These are phyloP conservation scores for Montifringilla adamsi DNA, from an alignment of 2,113 vertebrate genomes.

Conservation along the genomic window DNA sequence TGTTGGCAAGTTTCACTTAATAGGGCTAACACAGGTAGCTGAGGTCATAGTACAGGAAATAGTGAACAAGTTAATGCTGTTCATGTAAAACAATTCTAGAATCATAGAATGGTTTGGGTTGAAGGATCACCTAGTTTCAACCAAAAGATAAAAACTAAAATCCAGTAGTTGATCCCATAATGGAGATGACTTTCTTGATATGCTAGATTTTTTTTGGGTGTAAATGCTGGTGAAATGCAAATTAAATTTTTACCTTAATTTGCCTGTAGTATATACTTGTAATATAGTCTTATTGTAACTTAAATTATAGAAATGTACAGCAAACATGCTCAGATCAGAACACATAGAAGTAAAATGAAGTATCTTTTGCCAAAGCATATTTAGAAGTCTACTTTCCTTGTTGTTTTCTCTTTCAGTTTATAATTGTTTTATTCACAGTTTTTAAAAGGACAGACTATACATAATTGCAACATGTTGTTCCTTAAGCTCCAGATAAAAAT, in stretches of 20 bases:
- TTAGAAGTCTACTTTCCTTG: neutral
- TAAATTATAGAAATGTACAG: neutral
- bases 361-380: neutral
- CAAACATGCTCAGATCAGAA: neutral
- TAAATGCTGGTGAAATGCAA: neutral
- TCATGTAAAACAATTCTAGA: neutral
- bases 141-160: neutral
- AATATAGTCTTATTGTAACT: neutral
- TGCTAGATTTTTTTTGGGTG: neutral
- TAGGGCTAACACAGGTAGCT: neutral
- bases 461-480: neutral
- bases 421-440: neutral
- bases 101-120: neutral
- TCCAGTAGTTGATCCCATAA: neutral
- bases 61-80: neutral
- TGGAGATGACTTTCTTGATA: neutral
- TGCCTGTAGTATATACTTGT: neutral
- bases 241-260: neutral
- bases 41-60: neutral
- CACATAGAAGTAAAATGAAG: neutral
- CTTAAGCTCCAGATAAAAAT: neutral
- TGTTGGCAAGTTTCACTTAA: neutral
- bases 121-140: neutral
- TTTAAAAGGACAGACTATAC: neutral
- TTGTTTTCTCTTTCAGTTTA: neutral